phyloP scores from a whole-genome alignment of 2,888 invertebrate species.

The Cosmia pyralina region DNA sequence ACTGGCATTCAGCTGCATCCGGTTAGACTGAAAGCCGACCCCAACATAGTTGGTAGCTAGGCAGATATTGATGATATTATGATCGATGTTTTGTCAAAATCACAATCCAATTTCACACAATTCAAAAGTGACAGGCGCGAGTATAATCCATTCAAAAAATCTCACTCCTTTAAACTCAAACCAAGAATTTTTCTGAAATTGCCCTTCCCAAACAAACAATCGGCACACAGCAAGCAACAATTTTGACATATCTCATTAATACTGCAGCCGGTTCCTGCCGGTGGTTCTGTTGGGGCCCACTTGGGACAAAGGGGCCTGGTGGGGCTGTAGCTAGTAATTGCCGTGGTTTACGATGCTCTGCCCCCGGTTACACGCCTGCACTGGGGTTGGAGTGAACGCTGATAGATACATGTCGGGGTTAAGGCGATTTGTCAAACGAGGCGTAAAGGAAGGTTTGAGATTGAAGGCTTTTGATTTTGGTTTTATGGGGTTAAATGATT shows the following conservation, averaged over 20 bases:
- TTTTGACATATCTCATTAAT: conserved; percentile 58
- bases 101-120: background rate
- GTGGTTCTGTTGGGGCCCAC: conserved; percentile 19
- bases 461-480: conserved; percentile 24
- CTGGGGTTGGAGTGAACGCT: conserved; percentile 33
- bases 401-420: conserved; percentile 56
- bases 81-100: background rate
- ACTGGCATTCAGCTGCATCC: too few species aligned
- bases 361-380: conserved; percentile 28
- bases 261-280: conserved; percentile 29
- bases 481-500: background rate
- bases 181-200: conserved; percentile 5
- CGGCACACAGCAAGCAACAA: conserved; percentile 38
- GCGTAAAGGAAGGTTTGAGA: conserved; percentile 22
- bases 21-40: too few species aligned
- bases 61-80: too few species aligned
- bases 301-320: conserved; percentile 19
- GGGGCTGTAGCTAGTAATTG: conserved; percentile 71
- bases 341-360: conserved; percentile 70
- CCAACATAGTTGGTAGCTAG: too few species aligned
- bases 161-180: background rate
- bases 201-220: conserved; percentile 40
- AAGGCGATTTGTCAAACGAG: conserved; percentile 37
- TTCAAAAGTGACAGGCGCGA: background rate
- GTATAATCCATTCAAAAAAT: background rate